These are phyloP conservation scores for Venustoraphidia nigricollis DNA, from an alignment of 2,888 invertebrate species.

Conservation along the genomic window DNA sequence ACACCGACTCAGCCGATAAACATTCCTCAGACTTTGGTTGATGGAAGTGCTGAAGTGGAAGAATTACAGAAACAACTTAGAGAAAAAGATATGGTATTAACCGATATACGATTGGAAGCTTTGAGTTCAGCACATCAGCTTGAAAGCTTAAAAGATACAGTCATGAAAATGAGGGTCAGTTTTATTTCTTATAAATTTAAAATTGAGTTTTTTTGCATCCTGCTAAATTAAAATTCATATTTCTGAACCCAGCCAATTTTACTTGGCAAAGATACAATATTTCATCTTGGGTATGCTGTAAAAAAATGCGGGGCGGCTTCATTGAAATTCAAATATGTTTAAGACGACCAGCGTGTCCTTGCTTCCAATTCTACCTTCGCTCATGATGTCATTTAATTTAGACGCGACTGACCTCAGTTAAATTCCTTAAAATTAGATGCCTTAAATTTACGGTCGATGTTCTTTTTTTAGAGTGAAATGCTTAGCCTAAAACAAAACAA, in stretches of 20 bases:
- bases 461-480: constrained; percentile 73
- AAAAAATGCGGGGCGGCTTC: neutral
- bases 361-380: too few species aligned
- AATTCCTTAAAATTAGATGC: too few species aligned
- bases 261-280: constrained; percentile 2
- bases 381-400: too few species aligned
- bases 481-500: constrained; percentile 92
- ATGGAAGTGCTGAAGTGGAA: constrained; percentile 44
- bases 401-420: too few species aligned
- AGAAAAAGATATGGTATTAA: constrained; percentile 91
- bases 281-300: neutral
- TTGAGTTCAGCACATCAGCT: constrained; percentile 93
- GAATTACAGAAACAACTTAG: constrained; percentile 85
- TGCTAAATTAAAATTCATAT: neutral
- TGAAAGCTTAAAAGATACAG: constrained; percentile 89
- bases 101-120: constrained; percentile 92
- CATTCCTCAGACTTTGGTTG: constrained; percentile 25
- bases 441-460: neutral
- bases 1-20: constrained; percentile 13
- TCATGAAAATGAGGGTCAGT: constrained; percentile 88
- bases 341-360: too few species aligned
- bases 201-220: neutral
- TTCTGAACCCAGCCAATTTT: neutral
- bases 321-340: too few species aligned
- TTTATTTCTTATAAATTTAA: neutral